phyloP scores from a whole-genome alignment of 2,888 invertebrate species.

The Yponomeuta plumbellus region DNA sequence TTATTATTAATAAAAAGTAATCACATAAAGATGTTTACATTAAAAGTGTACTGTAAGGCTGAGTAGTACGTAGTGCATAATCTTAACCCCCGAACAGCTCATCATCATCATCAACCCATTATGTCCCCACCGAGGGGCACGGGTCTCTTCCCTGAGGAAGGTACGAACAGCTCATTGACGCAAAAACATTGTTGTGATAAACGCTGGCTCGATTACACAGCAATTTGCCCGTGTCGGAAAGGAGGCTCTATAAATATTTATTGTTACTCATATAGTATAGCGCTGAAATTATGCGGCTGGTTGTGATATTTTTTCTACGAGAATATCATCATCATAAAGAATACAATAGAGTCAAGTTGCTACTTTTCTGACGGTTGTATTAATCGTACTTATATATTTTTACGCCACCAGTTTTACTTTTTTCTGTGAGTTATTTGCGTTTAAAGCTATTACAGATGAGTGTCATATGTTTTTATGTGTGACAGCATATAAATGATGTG shows the following conservation, averaged over 20 bases:
- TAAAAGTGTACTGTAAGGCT: too few species aligned
- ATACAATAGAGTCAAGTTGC: constrained; percentile 40
- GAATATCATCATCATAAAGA: constrained; percentile 31
- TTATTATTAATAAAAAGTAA: too few species aligned
- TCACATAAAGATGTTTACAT: too few species aligned
- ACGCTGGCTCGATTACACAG: constrained; percentile 62
- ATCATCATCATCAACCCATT: too few species aligned
- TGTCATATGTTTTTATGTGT: constrained; percentile 35
- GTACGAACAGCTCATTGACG: constrained; percentile 32
- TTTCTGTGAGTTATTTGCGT: background rate
- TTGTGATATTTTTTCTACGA: constrained; percentile 48
- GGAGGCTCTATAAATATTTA: constrained; percentile 71
- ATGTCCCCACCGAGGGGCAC: too few species aligned
- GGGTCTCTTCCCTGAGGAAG: too few species aligned
- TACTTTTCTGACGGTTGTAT: constrained; percentile 39
- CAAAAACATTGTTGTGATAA: constrained; percentile 61
- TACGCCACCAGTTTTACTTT: background rate
- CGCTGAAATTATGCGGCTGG: constrained; percentile 47
- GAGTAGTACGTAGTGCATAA: too few species aligned
- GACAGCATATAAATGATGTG: constrained; percentile 44
- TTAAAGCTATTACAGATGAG: constrained; percentile 8
- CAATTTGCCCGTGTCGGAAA: constrained; percentile 62
- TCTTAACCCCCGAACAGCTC: constrained; percentile 17
- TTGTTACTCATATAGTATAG: constrained; percentile 42
- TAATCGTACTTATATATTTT: constrained; percentile 22